Conservation (phyloP, 2,888 invertebrate genomes). For the Tubulanus polymorphus region DNA sequence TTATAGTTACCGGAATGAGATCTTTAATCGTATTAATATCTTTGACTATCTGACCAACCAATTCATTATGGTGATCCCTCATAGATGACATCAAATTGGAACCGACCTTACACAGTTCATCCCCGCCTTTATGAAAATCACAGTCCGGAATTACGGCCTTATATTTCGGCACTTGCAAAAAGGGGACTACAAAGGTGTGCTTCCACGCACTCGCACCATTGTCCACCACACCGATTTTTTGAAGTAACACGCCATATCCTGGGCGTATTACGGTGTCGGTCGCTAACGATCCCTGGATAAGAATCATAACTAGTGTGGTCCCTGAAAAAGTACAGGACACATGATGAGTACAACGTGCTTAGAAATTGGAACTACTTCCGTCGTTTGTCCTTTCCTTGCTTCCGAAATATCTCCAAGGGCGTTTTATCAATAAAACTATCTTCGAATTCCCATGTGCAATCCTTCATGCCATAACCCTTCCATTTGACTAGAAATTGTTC, state of each 20-base stretch:
- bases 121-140: too few species aligned
- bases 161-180: not conserved
- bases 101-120: too few species aligned
- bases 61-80: too few species aligned
- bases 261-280: not conserved
- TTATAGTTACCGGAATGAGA: not conserved
- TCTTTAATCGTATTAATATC: too few species aligned
- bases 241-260: not conserved
- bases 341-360: not conserved
- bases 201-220: not conserved
- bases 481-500: not conserved
- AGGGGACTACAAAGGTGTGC: not conserved
- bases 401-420: too few species aligned
- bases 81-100: too few species aligned
- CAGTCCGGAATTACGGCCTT: too few species aligned
- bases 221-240: not conserved
- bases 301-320: not conserved
- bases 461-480: not conserved
- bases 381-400: too few species aligned
- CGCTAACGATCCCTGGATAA: not conserved
- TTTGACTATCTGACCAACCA: too few species aligned
- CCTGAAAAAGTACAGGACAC: not conserved
- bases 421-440: not conserved
- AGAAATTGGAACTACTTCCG: too few species aligned
- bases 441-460: not conserved